Evolutionary conservation across 2,888 invertebrate genomes (phyloP).

Genomic region (Rotaria sp.): DNA sequence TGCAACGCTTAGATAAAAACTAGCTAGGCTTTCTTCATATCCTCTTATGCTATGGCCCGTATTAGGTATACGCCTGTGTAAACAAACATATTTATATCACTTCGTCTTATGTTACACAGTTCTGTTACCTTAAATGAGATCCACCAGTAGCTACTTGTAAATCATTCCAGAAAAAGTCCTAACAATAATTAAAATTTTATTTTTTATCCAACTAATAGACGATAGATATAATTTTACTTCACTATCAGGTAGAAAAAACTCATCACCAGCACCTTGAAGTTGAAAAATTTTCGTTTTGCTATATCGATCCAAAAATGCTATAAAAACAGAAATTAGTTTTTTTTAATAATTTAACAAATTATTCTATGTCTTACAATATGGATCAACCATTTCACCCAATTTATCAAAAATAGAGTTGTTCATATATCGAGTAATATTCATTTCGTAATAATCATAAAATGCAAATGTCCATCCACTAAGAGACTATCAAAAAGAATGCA

Average conservation of each 20-base stretch:
- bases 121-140: not conserved
- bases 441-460: constrained; percentile 47
- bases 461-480: constrained; percentile 49
- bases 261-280: constrained; percentile 47
- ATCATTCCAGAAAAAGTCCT: constrained; percentile 43
- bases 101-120: not conserved
- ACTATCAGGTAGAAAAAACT: constrained; percentile 48
- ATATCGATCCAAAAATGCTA: constrained; percentile 47
- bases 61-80: constrained; percentile 31
- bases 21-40: constrained; percentile 28
- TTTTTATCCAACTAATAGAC: constrained; percentile 34
- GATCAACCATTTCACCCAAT: constrained; percentile 46
- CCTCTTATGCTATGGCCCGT: constrained; percentile 35
- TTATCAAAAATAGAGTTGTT: constrained; percentile 43
- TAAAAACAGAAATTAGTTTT: not conserved
- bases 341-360: too few relatives aligned
- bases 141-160: constrained; percentile 44
- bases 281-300: constrained; percentile 45
- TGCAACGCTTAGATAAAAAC: constrained; percentile 33
- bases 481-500: constrained; percentile 35
- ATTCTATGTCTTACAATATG: constrained; percentile 42
- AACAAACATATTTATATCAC: not conserved
- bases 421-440: constrained; percentile 46
- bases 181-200: not conserved
- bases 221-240: not conserved